These are phyloP conservation scores for Gryllus longicercus DNA, from an alignment of 2,888 invertebrate species.

Conservation along the genomic window DNA sequence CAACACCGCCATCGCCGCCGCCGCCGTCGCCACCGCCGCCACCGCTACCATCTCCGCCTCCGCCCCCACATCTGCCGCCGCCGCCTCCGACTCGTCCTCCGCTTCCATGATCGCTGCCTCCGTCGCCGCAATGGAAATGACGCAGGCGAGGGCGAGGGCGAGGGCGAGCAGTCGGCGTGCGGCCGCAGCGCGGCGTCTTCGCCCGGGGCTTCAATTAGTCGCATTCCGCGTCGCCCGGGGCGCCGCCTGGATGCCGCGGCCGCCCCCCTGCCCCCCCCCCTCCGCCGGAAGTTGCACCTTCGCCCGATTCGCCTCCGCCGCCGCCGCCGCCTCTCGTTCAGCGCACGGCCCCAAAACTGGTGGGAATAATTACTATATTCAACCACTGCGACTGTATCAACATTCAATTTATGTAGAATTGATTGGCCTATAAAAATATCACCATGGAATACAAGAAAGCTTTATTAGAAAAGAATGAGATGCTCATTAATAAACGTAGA, in stretches of 20 bases:
- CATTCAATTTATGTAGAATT: too few species aligned
- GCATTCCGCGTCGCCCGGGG: background rate
- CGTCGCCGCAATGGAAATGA: background rate
- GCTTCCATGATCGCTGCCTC: too few species aligned
- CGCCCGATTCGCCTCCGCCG: background rate
- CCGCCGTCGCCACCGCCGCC: background rate
- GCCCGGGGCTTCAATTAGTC: constrained; percentile 17
- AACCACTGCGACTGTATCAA: too few species aligned
- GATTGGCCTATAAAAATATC: too few species aligned
- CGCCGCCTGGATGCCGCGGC: background rate
- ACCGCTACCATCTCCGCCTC: background rate
- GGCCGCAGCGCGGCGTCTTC: too few species aligned
- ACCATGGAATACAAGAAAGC: too few species aligned
- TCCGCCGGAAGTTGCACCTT: background rate
- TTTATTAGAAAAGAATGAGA: too few species aligned
- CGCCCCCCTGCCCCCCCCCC: background rate
- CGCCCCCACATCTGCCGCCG: background rate
- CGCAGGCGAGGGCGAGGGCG: background rate
- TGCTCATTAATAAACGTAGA: too few species aligned
- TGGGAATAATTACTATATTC: too few species aligned
- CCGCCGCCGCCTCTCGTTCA: too few species aligned
- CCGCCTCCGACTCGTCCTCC: background rate
- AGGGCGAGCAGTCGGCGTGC: background rate
- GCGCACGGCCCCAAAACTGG: too few species aligned
- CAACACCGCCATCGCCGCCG: background rate